Base-by-base conservation (phyloP, 2,888 invertebrate genomes). In the Marasmarcha lunaedactyla region DNA sequence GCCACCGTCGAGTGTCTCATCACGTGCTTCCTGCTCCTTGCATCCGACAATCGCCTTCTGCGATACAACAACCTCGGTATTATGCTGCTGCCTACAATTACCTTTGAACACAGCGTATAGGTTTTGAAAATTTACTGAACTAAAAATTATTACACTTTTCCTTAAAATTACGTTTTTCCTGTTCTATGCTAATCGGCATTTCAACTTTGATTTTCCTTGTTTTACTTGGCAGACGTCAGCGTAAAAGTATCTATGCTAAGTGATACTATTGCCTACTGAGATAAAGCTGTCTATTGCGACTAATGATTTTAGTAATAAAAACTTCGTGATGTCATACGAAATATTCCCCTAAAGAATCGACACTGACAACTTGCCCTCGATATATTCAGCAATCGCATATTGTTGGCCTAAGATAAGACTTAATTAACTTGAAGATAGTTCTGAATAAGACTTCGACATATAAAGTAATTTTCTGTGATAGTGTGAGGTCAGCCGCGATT, bases 21-120 rank as follows among this genome's bases (percentile, higher is more conserved):
- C 51, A 50, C 43, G 45, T 46, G 57, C 59, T 76, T 79, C 77
- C 77, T 74, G 74, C 68, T 30, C 11, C 6, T n/a, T 63, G 54
- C 58, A 59, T 46, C 51, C 52, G 54, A 48, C 55, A 47, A 51
- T 51, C 44, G 45, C 45, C 46, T 39, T 40, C 45, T 49, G 52
- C 46, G 55, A 56, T 55, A 54, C 55, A 47, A 54, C 62, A 58
- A 63, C 66, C 61, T 66, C 62, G 57, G 58, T 52, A 52, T 52
- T 47, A 51, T 49, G 45, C 50, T 47, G 42, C 46, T 41, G 20
- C 4, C 30, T 30, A 7, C 30, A 30, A 30, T 20, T 20, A 20
- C 4, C 20, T 20, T n/a, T n/a, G n/a, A n/a, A n/a, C n/a, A n/a
- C n/a, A n/a, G n/a, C n/a, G n/a, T n/a, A n/a, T n/a, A n/a, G n/a